Base-by-base conservation (phyloP, 2,888 invertebrate genomes). In the Apamea epomidion region DNA sequence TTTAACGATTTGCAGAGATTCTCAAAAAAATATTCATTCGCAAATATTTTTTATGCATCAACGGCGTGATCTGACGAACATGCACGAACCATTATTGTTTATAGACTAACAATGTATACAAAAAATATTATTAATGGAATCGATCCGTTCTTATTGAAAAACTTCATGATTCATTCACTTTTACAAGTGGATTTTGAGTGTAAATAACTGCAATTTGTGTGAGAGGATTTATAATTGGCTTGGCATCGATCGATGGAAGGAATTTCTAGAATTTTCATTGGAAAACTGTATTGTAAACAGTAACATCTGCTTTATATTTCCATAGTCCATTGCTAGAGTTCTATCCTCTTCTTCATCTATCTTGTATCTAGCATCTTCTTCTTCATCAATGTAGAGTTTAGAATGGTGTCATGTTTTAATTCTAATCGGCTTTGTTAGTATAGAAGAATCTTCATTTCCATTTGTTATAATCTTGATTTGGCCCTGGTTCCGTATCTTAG, bases 111-210 rank as follows among this genome's bases (percentile, higher is more conserved):
- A 80, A 51, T 58, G 37, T 76, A 84, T 64, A 85, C 76, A 76
- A 74, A 69, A 64, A 82, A 86, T 75, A 82, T 81, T 81, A 81
- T 77, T 86, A 67, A 77, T 75, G 29, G 72, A 70, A 25, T 67
- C 58, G 75, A 74, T 14, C n/a, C 10, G 29, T 62, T 77, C 7
- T 77, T 64, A 75, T 64, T 74, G 62, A 65, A 64, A 76, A 73
- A 68, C 71, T 74, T 51, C 18, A 75, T 75, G 82, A 85, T 74
- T 86, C 88, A 86, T 86, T 76, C 64, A 51, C 76, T 85, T 85
- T 85, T 58, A 45, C 29, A 74, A 70, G 62, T 87, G 25, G 45
- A 62, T 62, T 73, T 81, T 86, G 18, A 81, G 72, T 60, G 86
- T 85, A 85, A 85, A 85, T 86, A 88, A 67, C 21, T 68, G 74